Base-by-base conservation (phyloP, 2,113 vertebrate species). In the Aythya baeri region DNA sequence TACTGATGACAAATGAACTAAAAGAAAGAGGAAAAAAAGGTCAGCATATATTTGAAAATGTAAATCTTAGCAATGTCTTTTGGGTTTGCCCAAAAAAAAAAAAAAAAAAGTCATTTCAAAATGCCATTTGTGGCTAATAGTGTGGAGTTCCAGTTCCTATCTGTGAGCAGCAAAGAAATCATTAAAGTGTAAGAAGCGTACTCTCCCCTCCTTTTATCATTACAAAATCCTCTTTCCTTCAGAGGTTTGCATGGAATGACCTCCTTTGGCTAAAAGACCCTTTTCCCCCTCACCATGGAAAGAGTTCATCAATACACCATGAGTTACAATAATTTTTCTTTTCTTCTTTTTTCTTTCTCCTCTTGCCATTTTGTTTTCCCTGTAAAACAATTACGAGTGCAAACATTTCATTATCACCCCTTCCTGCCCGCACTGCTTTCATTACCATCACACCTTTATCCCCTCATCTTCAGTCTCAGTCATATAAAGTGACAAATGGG, bases 1-100 rank as follows among this genome's bases (percentile, higher is more conserved):
- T 98, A 98, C 98, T 98, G 98, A 99, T 99, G 99, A 99, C 99
- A 99, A 99, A 99, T 98, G 98, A 98, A 98, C 98, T 98, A 98
- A 98, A 98, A 98, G 98, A 98, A 98, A 98, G 98, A 98, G 98
- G 98, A 98, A 98, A 99, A 98, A 99, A 99, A 99, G 99, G 99
- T 99, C 99, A 99, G 99, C 98, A 98, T 98, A 98, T 99, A 99
- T 99, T 99, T 99, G 98, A 99, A 99, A 99, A 99, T 99, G 99
- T 99, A 99, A 99, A 99, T 99, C 99, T 99, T 99, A 99, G 98
- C 98, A 98, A 99, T 98, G 98, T 99, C 99, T 99, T 99, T 99
- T 98, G 98, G 98, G 98, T 98, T 99, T 98, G 92, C 98, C 97
- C 97, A 93, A 96, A 98, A 97, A 98, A 52, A 97, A 98, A 98